Evolutionary conservation across 2,888 invertebrate genomes (phyloP), one percentile per base, ranked within the genome.

Genomic region (Rotaria macrura): DNA sequence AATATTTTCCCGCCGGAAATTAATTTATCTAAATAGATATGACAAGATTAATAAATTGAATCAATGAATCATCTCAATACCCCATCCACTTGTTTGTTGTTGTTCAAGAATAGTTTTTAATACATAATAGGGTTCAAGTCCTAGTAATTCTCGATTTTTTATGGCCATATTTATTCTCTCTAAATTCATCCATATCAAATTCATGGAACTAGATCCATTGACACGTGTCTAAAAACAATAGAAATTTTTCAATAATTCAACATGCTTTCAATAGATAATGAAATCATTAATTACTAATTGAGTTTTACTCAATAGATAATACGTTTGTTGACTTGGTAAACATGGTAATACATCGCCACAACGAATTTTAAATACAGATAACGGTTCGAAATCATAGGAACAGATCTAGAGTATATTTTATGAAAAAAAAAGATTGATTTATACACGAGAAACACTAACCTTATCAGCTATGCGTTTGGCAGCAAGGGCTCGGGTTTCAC

Each of bases 401-500:
- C 9, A 6, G 17, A n/a, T n/a, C 79, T 79, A 43, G 12, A 65
- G 10, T 29, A 29, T 34, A 65, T 34, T 49, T 17, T n/a, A n/a
- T n/a, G n/a, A n/a, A n/a, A n/a, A n/a, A n/a, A 49, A 49, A 9
- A 49, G 14, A 5, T 17, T 49, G 17, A 29, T 65, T 29, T 29
- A 10, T 65, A n/a, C 29, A 14, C 1, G 14, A 65, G 10, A 43
- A 79, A 79, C 43, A 79, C 14, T 43, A 25, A 79, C 79, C 14
- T 79, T 79, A 10, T 43, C n/a, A 0, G 79, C 40, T 43, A 79
- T 79, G 10, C 79, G 43, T 43, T 79, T 38, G n/a, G 79, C 79
- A 25, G 79, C 40, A 43, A 79, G n/a, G 14, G n/a, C 20, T n/a
- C 79, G 79, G 12, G 79, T 79, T 79, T 79, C 79, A 79, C 79